These are phyloP conservation scores for Isaurus tuberculatus DNA, from an alignment of 92 coral and sea anemone genomes.

Conservation along the genomic window DNA sequence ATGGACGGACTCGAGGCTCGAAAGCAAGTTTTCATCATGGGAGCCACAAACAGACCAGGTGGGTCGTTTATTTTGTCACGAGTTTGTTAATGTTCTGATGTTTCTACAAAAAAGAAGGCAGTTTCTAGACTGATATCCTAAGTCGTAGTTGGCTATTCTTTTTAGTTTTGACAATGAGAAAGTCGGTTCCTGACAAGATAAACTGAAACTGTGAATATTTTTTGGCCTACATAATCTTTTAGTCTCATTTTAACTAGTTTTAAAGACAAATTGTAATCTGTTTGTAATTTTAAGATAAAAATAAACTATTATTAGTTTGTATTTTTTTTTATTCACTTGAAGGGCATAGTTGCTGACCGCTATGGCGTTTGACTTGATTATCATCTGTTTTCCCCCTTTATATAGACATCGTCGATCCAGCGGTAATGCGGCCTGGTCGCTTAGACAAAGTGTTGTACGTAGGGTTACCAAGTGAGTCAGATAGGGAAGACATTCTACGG, in stretches of 20 bases:
- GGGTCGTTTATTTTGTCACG: not conserved
- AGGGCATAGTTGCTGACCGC: not conserved
- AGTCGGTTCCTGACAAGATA: too few species aligned
- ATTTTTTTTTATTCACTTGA: not conserved
- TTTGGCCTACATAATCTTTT: too few species aligned
- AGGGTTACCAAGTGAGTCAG: conserved; percentile 84
- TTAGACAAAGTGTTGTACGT: conserved; percentile 95
- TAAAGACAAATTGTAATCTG: not conserved
- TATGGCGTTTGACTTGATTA: not conserved
- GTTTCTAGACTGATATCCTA: too few species aligned
- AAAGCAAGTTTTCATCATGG: conserved; percentile 98
- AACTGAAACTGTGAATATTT: too few species aligned
- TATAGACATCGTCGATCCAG: conserved; percentile 95
- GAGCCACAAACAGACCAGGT: conserved; percentile 99
- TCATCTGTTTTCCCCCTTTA: not conserved
- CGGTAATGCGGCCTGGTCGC: conserved; percentile 96
- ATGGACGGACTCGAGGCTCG: conserved; percentile 99
- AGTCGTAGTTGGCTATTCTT: too few species aligned
- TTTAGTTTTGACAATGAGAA: too few species aligned
- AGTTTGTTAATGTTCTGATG: too few species aligned
- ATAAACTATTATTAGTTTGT: not conserved
- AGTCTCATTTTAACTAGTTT: too few species aligned
- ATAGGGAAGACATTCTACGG: conserved; percentile 87
- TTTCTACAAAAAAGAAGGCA: too few species aligned
- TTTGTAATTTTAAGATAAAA: too few species aligned